Percentiles rank a stretch among this genome's conserved stretches.
These are phyloP conservation scores for Branchellion lobata DNA, from an alignment of 2,888 invertebrate genomes.

Conservation along the genomic window DNA sequence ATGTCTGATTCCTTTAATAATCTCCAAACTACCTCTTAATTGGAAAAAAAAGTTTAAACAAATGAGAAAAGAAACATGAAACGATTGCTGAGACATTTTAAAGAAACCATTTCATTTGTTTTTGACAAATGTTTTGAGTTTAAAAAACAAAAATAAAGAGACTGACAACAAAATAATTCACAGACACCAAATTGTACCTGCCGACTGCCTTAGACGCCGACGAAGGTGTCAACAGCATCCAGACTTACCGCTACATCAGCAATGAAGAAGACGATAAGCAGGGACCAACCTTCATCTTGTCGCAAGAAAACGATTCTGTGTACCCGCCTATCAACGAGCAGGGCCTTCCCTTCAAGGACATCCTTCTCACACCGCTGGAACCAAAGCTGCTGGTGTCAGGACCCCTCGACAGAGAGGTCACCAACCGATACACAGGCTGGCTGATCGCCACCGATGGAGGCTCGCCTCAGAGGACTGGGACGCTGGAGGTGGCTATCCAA, in stretches of 20 bases:
- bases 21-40: too few species aligned
- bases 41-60: too few species aligned
- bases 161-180: background rate
- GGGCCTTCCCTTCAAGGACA: background rate
- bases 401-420: slow-evolving; percentile 54
- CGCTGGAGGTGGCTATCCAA: slow-evolving; percentile 41
- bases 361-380: slow-evolving; percentile 19
- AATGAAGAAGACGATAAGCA: background rate
- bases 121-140: too few species aligned
- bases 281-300: slow-evolving; percentile 6
- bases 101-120: too few species aligned
- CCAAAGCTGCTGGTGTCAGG: slow-evolving; percentile 50
- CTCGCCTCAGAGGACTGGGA: slow-evolving; percentile 35
- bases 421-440: slow-evolving; percentile 43
- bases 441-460: slow-evolving; percentile 48
- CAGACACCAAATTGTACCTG: slow-evolving; percentile 30
- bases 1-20: too few species aligned
- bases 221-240: slow-evolving; percentile 10
- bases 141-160: too few species aligned
- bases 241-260: slow-evolving; percentile 17
- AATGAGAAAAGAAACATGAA: too few species aligned
- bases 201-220: slow-evolving; percentile 33
- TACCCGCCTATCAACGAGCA: slow-evolving; percentile 10
- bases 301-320: background rate
- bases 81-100: too few species aligned